phyloP scores from a whole-genome alignment of 2,113 vertebrate species.

The Anseranas semipalmata region DNA sequence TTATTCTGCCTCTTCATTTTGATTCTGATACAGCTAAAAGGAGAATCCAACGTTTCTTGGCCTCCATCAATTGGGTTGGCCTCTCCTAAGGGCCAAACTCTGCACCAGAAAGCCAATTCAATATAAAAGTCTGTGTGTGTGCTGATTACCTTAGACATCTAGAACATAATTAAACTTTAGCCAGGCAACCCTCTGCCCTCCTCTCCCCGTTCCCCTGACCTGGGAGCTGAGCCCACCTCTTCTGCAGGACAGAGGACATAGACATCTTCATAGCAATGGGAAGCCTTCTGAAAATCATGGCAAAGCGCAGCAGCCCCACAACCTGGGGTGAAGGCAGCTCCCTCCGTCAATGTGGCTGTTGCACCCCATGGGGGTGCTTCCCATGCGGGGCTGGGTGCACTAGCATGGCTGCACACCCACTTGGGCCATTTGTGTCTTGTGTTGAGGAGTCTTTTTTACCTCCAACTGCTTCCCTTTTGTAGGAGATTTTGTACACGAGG shows the following conservation, averaged over 20 bases:
- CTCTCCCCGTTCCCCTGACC: neutral
- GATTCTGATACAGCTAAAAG: neutral
- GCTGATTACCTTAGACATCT: neutral
- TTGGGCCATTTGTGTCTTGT: neutral
- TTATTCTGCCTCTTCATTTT: neutral
- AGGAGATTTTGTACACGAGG: neutral
- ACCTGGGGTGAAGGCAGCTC: neutral
- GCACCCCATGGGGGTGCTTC: neutral
- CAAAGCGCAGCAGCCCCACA: neutral
- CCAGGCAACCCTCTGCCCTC: neutral
- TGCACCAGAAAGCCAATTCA: neutral
- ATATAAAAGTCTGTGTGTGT: neutral
- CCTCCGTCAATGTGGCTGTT: neutral
- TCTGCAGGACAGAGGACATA: neutral
- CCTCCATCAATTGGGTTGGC: fast-evolving
- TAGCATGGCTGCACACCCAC: fast-evolving
- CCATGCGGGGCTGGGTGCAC: neutral
- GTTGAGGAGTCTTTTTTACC: neutral
- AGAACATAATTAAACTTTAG: neutral
- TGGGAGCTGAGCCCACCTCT: neutral
- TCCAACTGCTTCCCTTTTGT: neutral
- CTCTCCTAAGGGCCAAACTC: neutral
- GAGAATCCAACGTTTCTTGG: neutral
- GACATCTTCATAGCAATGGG: fast-evolving
- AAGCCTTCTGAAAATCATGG: neutral